Percentiles rank a stretch among this genome's conserved stretches.
These are phyloP conservation scores for Hycleus phaleratus DNA, from an alignment of 1,140 invertebrate species.

Conservation along the genomic window DNA sequence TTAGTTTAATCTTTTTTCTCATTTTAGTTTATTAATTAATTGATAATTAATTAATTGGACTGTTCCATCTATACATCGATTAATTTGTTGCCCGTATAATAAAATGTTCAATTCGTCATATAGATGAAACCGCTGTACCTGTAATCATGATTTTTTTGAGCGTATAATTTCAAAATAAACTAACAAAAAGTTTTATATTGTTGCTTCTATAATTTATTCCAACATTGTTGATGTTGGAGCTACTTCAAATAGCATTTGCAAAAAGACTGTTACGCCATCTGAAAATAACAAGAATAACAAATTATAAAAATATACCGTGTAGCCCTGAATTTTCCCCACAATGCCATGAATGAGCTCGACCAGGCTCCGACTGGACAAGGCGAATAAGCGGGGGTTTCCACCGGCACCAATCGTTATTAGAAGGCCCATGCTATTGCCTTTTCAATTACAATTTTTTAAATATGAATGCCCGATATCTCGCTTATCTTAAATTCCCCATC, in stretches of 20 bases:
- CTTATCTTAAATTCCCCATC: no score
- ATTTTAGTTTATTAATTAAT: no score
- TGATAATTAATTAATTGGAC: background rate
- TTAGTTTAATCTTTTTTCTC: background rate
- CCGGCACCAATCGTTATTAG: no score
- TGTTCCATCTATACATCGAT: constrained; percentile 10
- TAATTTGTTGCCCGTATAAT: no score
- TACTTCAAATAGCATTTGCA: constrained; percentile 84
- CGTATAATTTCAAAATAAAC: background rate
- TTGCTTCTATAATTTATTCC: constrained; percentile 9
- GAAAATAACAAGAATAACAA: constrained; percentile 40
- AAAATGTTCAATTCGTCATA: background rate
- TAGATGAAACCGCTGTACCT: constrained; percentile 12
- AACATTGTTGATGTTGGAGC: constrained; percentile 77
- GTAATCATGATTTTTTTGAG: constrained; percentile 15
- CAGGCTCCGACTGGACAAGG: no score
- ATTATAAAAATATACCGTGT: no score
- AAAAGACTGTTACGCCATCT: constrained; percentile 84
- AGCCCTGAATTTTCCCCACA: no score
- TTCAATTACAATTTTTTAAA: no score
- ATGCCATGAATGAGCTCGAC: no score
- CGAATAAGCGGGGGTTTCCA: no score
- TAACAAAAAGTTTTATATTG: background rate
- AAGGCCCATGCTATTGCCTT: no score
- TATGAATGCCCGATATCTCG: no score